These are phyloP conservation scores for Aromia moschata DNA, from an alignment of 2,888 invertebrate species.

Conservation along the genomic window DNA sequence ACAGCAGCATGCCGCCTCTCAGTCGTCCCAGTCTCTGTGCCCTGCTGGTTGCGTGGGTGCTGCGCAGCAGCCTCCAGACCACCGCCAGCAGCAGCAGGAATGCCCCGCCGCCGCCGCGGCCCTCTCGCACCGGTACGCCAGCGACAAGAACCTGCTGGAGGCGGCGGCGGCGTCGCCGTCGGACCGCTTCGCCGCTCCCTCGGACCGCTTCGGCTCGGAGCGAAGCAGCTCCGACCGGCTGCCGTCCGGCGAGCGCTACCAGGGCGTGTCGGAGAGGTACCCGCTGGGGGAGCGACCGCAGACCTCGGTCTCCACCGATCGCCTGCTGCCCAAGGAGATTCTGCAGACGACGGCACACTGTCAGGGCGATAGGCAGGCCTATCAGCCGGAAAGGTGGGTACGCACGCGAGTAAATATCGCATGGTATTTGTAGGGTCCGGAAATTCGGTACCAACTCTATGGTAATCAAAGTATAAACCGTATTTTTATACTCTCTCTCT, in stretches of 20 bases:
- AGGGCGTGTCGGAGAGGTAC: conserved; percentile 59
- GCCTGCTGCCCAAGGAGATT: conserved; percentile 44
- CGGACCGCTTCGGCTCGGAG: conserved; percentile 55
- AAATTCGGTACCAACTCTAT: too few species aligned
- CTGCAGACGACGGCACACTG: conserved; percentile 45
- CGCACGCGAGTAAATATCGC: too few species aligned
- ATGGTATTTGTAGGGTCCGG: too few species aligned
- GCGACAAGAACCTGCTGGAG: conserved; percentile 43
- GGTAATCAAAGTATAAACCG: too few species aligned
- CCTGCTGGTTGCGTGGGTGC: conserved; percentile 51
- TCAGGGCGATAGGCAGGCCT: conserved; percentile 40
- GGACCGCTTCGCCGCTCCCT: conserved; percentile 38
- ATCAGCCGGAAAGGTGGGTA: conserved; percentile 45
- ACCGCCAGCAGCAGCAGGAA: conserved; percentile 37
- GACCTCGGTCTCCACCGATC: conserved; percentile 61
- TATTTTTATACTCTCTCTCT: too few species aligned
- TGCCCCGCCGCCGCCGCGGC: conserved; percentile 45
- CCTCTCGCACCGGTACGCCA: conserved; percentile 41
- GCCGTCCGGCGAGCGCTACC: conserved; percentile 59
- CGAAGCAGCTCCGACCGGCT: conserved; percentile 57
- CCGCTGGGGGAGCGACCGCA: conserved; percentile 64
- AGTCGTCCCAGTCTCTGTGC: conserved; percentile 43
- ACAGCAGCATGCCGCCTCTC: conserved; percentile 39
- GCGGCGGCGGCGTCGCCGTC: conserved; percentile 27
- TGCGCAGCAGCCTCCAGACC: conserved; percentile 49